A percentile compares a stretch with the other conserved stretches of the same genome.
These are phyloP conservation scores for Harpagoxenus sublaevis DNA, from an alignment of 2,888 invertebrate genomes.

Conservation along the genomic window DNA sequence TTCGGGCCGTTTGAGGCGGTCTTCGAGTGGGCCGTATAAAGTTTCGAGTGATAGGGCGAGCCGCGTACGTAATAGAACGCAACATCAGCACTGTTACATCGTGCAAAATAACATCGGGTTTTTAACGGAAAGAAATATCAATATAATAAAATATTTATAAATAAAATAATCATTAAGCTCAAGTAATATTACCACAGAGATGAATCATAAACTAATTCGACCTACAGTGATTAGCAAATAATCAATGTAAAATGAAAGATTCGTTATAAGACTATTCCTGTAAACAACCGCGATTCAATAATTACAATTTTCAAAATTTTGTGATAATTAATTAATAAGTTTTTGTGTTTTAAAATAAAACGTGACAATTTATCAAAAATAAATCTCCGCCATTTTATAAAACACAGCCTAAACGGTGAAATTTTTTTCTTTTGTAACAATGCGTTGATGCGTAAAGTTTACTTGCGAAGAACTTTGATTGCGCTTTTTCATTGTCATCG, in stretches of 20 bases:
- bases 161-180: neutral
- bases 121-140: neutral
- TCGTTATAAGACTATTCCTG: neutral
- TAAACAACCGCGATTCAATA: neutral
- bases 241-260: neutral
- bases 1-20: conserved; percentile 20
- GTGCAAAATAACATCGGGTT: neutral
- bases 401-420: neutral
- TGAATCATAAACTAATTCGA: neutral
- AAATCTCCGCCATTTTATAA: neutral
- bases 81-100: neutral
- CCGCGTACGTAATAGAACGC: neutral
- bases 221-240: neutral
- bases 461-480: neutral
- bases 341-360: neutral
- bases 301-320: neutral
- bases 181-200: neutral
- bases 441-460: neutral
- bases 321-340: no score
- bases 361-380: neutral
- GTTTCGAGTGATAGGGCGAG: neutral
- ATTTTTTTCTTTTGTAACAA: neutral
- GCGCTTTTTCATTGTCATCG: neutral
- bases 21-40: neutral
- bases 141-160: conserved; percentile 15